These are phyloP conservation scores for Cheilosia variabilis DNA, from an alignment of 2,888 invertebrate species.

Conservation along the genomic window DNA sequence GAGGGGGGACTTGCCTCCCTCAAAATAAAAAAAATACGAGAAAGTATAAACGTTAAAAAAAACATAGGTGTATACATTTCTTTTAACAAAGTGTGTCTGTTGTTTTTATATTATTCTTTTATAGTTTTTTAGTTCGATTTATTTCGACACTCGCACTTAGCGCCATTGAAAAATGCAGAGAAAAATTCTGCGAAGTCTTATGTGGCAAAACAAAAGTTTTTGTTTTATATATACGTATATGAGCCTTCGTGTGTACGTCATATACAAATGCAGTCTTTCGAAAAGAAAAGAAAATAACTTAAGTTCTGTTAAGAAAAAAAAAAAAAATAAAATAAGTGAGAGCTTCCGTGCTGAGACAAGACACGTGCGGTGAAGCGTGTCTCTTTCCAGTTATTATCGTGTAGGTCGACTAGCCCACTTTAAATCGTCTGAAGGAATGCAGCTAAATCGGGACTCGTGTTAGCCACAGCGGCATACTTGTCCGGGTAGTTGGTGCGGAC, in stretches of 20 bases:
- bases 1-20: slow-evolving; percentile 31
- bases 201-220: slow-evolving; percentile 60
- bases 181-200: slow-evolving; percentile 74
- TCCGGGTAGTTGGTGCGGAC: slow-evolving; percentile 86
- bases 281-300: slow-evolving; percentile 66
- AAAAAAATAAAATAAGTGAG: slow-evolving; percentile 48
- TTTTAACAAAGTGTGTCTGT: slow-evolving; percentile 73
- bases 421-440: slow-evolving; percentile 80
- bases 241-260: slow-evolving; percentile 43
- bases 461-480: slow-evolving; percentile 84
- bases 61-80: slow-evolving; percentile 26
- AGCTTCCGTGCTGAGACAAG: slow-evolving; percentile 43
- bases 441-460: slow-evolving; percentile 80
- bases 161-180: slow-evolving; percentile 52
- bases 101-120: slow-evolving; percentile 45
- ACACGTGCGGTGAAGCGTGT: not conserved
- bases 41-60: slow-evolving; percentile 68
- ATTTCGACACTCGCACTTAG: slow-evolving; percentile 43
- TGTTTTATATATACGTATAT: slow-evolving; percentile 62
- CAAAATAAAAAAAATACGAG: slow-evolving; percentile 59
- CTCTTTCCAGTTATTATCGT: slow-evolving; percentile 25
- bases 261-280: slow-evolving; percentile 74
- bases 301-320: slow-evolving; percentile 50
- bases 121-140: slow-evolving; percentile 29
- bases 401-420: not conserved